These are phyloP conservation scores for Chymomyza caudatula DNA, from an alignment of 2,888 invertebrate species.

Conservation along the genomic window DNA sequence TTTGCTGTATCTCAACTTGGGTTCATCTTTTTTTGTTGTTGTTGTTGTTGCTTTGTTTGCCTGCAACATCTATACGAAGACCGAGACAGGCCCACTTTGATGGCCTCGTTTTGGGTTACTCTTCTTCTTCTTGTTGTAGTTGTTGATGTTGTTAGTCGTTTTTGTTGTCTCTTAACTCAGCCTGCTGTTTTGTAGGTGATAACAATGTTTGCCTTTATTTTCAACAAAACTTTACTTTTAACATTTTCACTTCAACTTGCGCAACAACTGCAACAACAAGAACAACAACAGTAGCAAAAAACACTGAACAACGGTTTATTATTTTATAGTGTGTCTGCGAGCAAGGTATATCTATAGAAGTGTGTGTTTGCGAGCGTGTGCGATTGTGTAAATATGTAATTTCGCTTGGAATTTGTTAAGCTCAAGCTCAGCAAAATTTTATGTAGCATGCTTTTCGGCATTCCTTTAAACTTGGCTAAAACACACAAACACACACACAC, in stretches of 20 bases:
- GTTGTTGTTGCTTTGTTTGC: constrained; percentile 5
- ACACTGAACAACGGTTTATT: constrained; percentile 63
- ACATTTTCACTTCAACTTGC: constrained; percentile 72
- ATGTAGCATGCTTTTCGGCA: constrained; percentile 46
- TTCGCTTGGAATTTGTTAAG: constrained; percentile 7
- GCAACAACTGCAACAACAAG: constrained; percentile 51
- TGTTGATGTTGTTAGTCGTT: constrained; percentile 15
- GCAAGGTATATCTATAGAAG: constrained; percentile 33
- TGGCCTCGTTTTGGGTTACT: constrained; percentile 26
- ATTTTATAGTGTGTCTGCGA: constrained; percentile 65
- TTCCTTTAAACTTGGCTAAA: constrained; percentile 3
- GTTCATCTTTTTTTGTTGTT: constrained; percentile 1
- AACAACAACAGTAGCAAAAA: constrained; percentile 46
- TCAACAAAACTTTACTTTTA: constrained; percentile 63
- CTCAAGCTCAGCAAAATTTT: constrained; percentile 26
- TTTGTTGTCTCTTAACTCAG: constrained; percentile 20
- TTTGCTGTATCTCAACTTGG: constrained; percentile 53
- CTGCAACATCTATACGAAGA: not conserved
- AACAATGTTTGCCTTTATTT: constrained; percentile 74
- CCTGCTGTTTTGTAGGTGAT: constrained; percentile 69
- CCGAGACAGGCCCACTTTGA: constrained; percentile 1
- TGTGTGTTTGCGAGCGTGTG: constrained; percentile 12
- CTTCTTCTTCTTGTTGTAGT: not conserved
- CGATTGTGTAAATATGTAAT: not conserved
- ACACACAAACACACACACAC: not conserved